A percentile compares a stretch with the other conserved stretches of the same genome.
Evolutionary conservation across 2,113 vertebrate genomes (phyloP).

Genomic region (Leptosomus discolor): DNA sequence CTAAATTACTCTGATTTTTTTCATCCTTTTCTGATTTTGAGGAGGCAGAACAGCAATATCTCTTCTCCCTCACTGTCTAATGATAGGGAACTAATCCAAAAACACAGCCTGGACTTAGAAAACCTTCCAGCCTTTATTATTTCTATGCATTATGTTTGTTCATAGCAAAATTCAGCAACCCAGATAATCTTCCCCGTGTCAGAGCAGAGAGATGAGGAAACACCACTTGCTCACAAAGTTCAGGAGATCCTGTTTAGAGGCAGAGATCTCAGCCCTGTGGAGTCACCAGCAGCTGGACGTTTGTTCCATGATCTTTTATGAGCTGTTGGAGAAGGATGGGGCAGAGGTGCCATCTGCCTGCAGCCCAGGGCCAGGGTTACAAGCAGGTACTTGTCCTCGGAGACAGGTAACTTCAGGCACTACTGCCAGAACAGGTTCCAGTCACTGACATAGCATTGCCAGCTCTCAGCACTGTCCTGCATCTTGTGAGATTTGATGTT

Average conservation of each 20-base stretch:
- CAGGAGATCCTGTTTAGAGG: neutral
- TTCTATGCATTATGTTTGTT: neutral
- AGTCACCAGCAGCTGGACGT: neutral
- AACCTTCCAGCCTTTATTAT: neutral
- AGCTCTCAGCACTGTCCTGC: neutral
- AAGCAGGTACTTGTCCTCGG: neutral
- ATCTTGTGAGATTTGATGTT: neutral
- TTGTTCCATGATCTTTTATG: neutral
- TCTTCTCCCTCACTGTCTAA: neutral
- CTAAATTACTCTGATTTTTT: neutral
- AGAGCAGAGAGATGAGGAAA: neutral
- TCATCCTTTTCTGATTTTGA: neutral
- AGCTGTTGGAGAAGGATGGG: neutral
- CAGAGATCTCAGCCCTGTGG: neutral
- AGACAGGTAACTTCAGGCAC: neutral
- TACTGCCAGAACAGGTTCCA: neutral
- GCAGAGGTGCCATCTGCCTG: neutral
- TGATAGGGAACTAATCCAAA: slow-evolving; percentile 8
- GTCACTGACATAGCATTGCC: neutral
- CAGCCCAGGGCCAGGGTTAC: neutral
- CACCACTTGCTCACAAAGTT: neutral
- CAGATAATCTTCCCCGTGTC: neutral
- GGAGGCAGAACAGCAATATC: neutral
- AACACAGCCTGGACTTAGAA: neutral
- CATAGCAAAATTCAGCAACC: neutral